Conservation (phyloP, 2,797 vertebrate species). For the Nyctibius grandis region DNA sequence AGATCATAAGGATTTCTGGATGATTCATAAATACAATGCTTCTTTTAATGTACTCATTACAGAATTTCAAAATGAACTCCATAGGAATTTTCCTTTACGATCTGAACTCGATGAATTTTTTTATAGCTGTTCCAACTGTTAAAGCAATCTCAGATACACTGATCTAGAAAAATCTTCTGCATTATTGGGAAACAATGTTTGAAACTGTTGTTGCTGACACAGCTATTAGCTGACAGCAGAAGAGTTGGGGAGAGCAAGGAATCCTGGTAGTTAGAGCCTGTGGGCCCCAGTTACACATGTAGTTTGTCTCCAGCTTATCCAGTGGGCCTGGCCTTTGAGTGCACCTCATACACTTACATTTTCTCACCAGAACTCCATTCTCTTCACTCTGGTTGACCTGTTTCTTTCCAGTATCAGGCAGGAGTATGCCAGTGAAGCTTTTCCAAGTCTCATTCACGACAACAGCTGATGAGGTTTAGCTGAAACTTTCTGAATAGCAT, state of each 20-base stretch:
- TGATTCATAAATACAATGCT: background rate
- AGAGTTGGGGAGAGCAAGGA: background rate
- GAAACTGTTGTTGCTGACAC: background rate
- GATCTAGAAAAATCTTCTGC: background rate
- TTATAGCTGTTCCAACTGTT: background rate
- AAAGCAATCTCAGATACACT: background rate
- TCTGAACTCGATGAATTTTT: background rate
- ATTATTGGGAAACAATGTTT: background rate
- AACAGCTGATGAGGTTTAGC: background rate
- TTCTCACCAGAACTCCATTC: background rate
- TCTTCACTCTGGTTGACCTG: background rate
- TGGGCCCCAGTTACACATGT: rapidly evolving
- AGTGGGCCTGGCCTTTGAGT: background rate
- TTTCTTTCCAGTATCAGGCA: background rate
- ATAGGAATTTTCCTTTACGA: background rate
- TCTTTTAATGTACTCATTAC: background rate
- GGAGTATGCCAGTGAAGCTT: background rate
- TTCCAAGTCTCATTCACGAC: background rate
- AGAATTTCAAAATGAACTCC: background rate
- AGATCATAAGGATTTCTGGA: background rate
- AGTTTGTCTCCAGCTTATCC: background rate
- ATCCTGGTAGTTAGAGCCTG: background rate
- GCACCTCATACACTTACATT: too few species aligned
- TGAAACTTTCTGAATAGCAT: background rate
- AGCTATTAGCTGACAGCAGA: background rate